Evolutionary conservation across 2,888 invertebrate species (phyloP).

Genomic region (Eristalinus sepulchralis): DNA sequence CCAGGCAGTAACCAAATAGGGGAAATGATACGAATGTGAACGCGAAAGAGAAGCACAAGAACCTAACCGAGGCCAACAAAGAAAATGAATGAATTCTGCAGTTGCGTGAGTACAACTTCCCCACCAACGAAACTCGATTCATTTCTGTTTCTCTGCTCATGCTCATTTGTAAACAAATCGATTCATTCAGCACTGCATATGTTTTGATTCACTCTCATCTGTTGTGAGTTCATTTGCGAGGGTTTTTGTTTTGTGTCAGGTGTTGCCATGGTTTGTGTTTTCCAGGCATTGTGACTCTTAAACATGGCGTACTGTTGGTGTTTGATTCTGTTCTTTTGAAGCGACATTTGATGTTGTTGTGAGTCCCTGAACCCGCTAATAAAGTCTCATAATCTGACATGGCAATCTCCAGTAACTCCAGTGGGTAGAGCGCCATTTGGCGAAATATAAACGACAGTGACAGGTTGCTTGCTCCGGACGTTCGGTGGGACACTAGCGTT

Average conservation of each 20-base stretch:
- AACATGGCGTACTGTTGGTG: too few relatives aligned
- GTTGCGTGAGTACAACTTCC: neutral
- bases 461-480: too few relatives aligned
- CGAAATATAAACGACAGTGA: too few relatives aligned
- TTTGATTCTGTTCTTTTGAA: too few relatives aligned
- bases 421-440: too few relatives aligned
- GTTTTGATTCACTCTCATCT: neutral
- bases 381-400: too few relatives aligned
- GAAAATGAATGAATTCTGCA: constrained; percentile 18
- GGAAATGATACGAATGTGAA: constrained; percentile 30
- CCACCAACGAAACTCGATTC: neutral
- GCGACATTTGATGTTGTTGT: too few relatives aligned
- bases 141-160: constrained; percentile 43
- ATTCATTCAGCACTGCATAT: constrained; percentile 29
- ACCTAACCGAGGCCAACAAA: constrained; percentile 65
- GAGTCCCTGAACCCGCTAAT: too few relatives aligned
- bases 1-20: constrained; percentile 4
- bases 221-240: constrained; percentile 1
- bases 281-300: too few relatives aligned
- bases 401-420: too few relatives aligned
- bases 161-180: constrained; percentile 59
- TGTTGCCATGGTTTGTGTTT: constrained; percentile 19
- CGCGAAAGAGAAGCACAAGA: constrained; percentile 6
- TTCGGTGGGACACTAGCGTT: too few relatives aligned
- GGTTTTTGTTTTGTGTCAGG: neutral